Evolutionary conservation across 2,888 invertebrate genomes (phyloP), one percentile per base, ranked within the genome.

Genomic region (Lithodes maja): DNA sequence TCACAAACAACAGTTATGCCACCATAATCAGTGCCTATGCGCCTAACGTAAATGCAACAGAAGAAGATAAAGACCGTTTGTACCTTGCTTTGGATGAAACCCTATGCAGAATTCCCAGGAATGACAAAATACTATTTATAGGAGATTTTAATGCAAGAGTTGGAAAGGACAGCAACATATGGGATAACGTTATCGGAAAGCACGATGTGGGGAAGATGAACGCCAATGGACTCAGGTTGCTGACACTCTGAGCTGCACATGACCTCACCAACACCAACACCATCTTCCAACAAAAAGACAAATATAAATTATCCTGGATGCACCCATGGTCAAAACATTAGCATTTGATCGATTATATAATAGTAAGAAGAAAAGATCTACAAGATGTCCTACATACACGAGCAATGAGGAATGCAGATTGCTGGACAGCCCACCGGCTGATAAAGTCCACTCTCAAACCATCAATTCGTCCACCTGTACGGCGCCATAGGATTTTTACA

Each of bases 111-210:
- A 74, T n/a, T 3, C n/a, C 74, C 7, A 15, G 3, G 12, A 74
- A 15, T 74, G n/a, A 74, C 74, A 74, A 74, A n/a, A 5, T 15
- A 15, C n/a, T 5, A n/a, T 17, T 74, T 15, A 7, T 15, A 1
- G 74, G 74, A 3, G 74, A 74, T 15, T 77, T 77, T 49, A 17
- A 77, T 77, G 77, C 50, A 3, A 33, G 77, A 77, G 77, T 77
- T 5, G 77, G 33, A 77, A 77, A 7, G 9, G 50, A 77, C 3
- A 5, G 49, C 3, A 49, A 49, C 2, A 49, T 49, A 3, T 77
- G 77, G 77, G 77, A 49, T 49, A 50, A 50, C 2, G 50, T 15
- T 9, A 33, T 77, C 50, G 77, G 50, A 3, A 33, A 50, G 2
- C 33, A 49, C 3, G 77, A 50, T 17, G 5, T 9, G 5, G 33